phyloP scores from a whole-genome alignment of 2,113 vertebrate genomes.

The Lepus europaeus region DNA sequence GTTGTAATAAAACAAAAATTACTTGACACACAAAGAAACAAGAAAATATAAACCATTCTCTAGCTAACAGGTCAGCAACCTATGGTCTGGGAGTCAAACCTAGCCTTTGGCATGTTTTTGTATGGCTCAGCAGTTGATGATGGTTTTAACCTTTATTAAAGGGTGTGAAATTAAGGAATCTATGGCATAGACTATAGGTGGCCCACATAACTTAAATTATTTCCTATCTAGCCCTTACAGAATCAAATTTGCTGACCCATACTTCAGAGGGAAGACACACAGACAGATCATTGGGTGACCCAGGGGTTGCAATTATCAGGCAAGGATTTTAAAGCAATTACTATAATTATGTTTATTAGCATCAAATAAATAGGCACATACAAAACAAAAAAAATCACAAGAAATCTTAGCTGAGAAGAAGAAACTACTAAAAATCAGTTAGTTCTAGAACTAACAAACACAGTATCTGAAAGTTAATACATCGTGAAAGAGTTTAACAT shows the following conservation, averaged over 20 bases:
- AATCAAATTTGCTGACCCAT: background rate
- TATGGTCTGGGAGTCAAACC: background rate
- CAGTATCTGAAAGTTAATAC: background rate
- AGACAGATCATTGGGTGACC: background rate
- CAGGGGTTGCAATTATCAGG: background rate
- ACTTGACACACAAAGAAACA: background rate
- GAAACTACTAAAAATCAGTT: background rate
- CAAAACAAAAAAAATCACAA: background rate
- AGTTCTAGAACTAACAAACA: background rate
- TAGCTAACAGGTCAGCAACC: background rate
- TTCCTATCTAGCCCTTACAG: background rate
- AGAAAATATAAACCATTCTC: background rate
- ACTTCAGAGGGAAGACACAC: background rate
- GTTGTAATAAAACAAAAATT: background rate
- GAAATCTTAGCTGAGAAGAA: background rate
- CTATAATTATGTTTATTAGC: background rate
- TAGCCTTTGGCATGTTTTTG: background rate
- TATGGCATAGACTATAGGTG: background rate
- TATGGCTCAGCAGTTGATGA: background rate
- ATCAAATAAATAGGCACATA: background rate
- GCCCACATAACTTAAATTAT: background rate
- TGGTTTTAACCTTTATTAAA: background rate
- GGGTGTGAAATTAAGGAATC: background rate
- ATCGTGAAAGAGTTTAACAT: background rate
- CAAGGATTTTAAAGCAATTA: background rate